Evolutionary conservation across 1,140 invertebrate genomes (phyloP), one percentile per base, ranked within the genome.

Genomic region (Zaprionus ghesquierei): DNA sequence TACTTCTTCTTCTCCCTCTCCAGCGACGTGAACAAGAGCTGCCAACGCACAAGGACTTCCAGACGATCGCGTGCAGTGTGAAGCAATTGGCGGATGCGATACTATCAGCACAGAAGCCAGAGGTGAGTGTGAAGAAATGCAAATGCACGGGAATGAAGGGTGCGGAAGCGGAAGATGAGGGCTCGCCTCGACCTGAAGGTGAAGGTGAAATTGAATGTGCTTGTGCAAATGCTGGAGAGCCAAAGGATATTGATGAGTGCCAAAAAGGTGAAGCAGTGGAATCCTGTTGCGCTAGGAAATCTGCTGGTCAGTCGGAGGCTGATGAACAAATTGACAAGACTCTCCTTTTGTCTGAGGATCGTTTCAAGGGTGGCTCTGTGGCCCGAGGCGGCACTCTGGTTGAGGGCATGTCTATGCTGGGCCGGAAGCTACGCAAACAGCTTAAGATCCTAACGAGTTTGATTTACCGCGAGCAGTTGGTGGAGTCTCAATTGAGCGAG

Each of bases 31-130:
- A 86, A 22, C 44, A 58, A 3, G 89, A 78, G 44, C 61, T 90
- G 3, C 87, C 84, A n/a, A 76, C 90, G 5, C 78, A 91, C 69
- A 77, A 74, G 53, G 75, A 91, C 38, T 90, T 92, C 56, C 80
- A 86, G 56, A 77, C 71, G 15, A 79, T 92, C 12, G 90, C 90
- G 0, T 80, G 76, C 35, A 90, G 87, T 59, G 90, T 92, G 2
- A 91, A 92, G 44, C 80, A 91, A n/a, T 49, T 92, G 53, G 90
- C 90, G 27, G 90, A 92, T 33, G 77, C 75, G n/a, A 60, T 91
- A 13, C 74, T 91, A 15, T 56, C 33, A 23, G 71, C 79, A 10
- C 76, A 86, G 58, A 82, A 75, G 29, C 54, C 75, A 49, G 77
- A 91, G 90, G 90, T 91, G 77, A 91, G 90, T 69, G 87, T 50